These are phyloP conservation scores for Coilia nasus DNA, from an alignment of 2,797 vertebrate species.

Conservation along the genomic window DNA sequence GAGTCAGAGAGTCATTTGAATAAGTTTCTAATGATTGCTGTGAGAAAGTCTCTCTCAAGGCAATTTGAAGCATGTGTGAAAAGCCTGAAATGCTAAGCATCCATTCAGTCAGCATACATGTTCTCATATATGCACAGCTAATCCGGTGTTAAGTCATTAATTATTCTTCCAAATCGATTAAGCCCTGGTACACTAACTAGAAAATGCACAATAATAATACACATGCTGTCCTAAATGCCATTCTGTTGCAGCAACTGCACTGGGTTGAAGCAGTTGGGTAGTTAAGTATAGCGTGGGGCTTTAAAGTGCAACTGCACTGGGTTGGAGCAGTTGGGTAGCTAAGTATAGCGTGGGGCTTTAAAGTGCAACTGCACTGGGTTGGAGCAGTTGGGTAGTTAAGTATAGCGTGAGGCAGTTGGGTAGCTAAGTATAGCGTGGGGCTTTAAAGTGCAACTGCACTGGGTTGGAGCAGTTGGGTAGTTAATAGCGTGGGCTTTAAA, in stretches of 20 bases:
- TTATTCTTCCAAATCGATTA: constrained; percentile 23
- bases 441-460: background rate
- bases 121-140: background rate
- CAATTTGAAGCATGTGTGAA: background rate
- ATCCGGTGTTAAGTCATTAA: constrained; percentile 6
- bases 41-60: background rate
- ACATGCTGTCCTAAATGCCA: constrained; percentile 39
- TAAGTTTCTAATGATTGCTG: background rate
- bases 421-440: background rate
- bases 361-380: background rate
- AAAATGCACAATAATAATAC: constrained; percentile 38
- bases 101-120: constrained; percentile 1
- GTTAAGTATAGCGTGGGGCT: background rate
- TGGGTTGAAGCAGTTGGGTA: background rate
- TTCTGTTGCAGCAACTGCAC: constrained; percentile 5
- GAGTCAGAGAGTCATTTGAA: background rate
- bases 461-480: background rate
- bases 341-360: background rate
- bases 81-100: background rate
- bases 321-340: background rate
- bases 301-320: background rate
- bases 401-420: background rate
- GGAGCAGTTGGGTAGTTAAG: background rate
- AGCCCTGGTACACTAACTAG: background rate
- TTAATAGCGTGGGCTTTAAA: background rate